Conservation (phyloP, 2,888 invertebrate genomes). For the Andrena flavipes region DNA sequence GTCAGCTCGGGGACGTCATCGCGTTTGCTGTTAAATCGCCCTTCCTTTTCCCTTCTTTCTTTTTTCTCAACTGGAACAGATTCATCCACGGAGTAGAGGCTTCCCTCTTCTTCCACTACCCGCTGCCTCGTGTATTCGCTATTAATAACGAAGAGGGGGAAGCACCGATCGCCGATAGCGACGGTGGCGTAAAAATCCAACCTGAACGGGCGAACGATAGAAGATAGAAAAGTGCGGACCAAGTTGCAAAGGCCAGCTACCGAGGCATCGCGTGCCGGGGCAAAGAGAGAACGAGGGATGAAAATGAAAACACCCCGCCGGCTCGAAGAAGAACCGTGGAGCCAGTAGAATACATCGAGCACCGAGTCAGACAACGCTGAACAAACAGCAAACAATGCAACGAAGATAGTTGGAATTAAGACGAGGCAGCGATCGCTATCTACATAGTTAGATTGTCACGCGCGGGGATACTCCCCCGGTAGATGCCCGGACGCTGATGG, state of each 20-base stretch:
- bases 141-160: too few species aligned
- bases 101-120: not conserved
- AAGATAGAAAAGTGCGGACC: too few species aligned
- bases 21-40: conserved; percentile 52
- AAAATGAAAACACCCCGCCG: not conserved
- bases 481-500: conserved; percentile 57
- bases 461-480: not conserved
- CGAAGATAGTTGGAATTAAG: conserved; percentile 14
- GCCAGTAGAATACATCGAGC: not conserved
- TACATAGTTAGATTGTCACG: conserved; percentile 28
- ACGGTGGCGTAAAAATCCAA: too few species aligned
- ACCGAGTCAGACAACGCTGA: not conserved
- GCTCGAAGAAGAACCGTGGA: not conserved
- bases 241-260: too few species aligned
- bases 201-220: too few species aligned
- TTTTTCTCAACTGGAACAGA: not conserved
- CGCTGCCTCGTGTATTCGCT: too few species aligned
- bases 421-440: conserved; percentile 6
- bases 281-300: not conserved
- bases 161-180: too few species aligned
- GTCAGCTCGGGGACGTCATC: conserved; percentile 40
- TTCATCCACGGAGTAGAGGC: not conserved
- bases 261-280: too few species aligned
- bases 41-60: conserved; percentile 35
- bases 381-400: conserved; percentile 13